These are phyloP conservation scores for Galemys pyrenaicus DNA, from an alignment of 2,113 vertebrate genomes.

Conservation along the genomic window DNA sequence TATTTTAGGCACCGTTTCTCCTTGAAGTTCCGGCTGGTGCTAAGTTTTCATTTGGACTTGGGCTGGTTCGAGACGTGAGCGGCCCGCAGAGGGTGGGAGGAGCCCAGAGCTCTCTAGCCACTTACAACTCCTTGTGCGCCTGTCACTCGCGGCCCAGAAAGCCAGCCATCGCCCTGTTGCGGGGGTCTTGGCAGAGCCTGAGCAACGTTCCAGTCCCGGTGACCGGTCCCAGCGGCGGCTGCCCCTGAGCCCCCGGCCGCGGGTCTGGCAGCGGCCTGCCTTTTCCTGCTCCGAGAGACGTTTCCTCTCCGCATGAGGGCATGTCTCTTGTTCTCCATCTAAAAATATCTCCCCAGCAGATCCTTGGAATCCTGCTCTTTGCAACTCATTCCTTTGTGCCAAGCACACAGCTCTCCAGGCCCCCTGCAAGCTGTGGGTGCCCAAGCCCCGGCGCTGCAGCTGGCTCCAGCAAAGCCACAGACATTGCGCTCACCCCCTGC, in stretches of 20 bases:
- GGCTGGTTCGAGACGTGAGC: background rate
- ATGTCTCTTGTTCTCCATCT: background rate
- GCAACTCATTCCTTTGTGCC: background rate
- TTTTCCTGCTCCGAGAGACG: background rate
- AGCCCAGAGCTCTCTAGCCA: background rate
- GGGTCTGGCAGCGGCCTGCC: background rate
- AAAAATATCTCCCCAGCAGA: background rate
- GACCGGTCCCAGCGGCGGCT: background rate
- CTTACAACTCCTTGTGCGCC: background rate
- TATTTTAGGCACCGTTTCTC: background rate
- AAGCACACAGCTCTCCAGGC: background rate
- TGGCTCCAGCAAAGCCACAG: background rate
- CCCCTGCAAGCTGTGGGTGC: background rate
- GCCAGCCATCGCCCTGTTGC: background rate
- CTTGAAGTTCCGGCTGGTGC: background rate
- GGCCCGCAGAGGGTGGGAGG: no score
- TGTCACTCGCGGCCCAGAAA: constrained; percentile 49
- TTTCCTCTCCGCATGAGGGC: background rate
- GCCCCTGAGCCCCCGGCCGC: background rate
- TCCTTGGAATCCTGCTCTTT: background rate
- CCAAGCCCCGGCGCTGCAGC: background rate
- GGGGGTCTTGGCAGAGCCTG: background rate
- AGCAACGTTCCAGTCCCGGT: background rate
- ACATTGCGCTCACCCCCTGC: background rate
- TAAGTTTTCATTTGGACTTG: background rate